Evolutionary conservation across 2,888 invertebrate species (phyloP), one percentile per base, ranked within the genome.

Genomic region (Lacanobia oleracea): DNA sequence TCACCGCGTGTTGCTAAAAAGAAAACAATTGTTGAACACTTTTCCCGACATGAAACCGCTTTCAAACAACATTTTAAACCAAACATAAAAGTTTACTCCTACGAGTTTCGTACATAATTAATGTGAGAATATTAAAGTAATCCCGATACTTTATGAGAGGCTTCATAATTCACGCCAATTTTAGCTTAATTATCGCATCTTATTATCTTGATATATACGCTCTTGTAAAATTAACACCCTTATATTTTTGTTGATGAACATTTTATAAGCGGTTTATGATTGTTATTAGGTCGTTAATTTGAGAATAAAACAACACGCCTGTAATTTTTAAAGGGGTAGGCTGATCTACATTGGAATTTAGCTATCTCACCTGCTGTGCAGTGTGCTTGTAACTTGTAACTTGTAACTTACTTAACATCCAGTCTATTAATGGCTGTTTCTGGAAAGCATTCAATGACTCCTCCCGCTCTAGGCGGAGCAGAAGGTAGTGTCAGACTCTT

Each of bases 81-180:
- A 14, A 72, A 53, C 65, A 21, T 21, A 65, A 66, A 62, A 57
- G 12, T 43, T 59, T 64, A 67, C 43, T 3, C 21, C 37, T 43
- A 59, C 53, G 59, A 72, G 60, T 60, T 67, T 61, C 33, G 23
- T 43, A 45, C 16, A n/a, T 23, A 79, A 67, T 67, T 72, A 56
- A 60, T 48, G 60, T 60, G 79, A 64, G 53, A 74, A 65, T 50
- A 53, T 62, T 65, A 65, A 79, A 79, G 33, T 74, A 79, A 79
- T 79, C 56, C 21, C 48, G 53, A 79, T 79, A 50, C 21, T 77
- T 73, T 65, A 50, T 61, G 43, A 64, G 51, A 14, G 43, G 14
- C 18, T 70, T 73, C 33, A 27, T 57, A 79, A 79, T 79, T 65
- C 65, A 79, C 60, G 61, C 33, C 67, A 73, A 64, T 79, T 77